phyloP scores from a whole-genome alignment of 1,140 invertebrate species.

The Drosophila baimaii region DNA sequence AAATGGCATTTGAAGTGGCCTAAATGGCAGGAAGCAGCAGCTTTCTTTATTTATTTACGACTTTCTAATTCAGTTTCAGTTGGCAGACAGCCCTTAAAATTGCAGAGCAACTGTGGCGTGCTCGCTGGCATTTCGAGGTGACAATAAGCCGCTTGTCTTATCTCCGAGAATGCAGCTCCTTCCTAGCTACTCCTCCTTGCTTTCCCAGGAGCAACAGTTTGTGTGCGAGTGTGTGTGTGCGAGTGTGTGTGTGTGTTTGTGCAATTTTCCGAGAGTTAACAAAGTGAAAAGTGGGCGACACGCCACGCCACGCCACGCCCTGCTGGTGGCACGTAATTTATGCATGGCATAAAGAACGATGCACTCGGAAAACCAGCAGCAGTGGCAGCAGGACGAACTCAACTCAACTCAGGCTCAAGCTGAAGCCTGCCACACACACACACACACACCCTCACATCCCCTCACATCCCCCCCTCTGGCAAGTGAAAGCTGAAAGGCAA shows the following conservation, averaged over 20 bases:
- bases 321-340: conserved; percentile 54
- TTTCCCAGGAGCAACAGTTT: conserved; percentile 24
- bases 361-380: conserved; percentile 36
- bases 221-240: background rate
- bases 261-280: conserved; percentile 35
- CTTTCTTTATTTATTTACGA: conserved; percentile 1
- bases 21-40: background rate
- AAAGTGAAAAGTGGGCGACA: conserved; percentile 31
- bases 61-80: conserved; percentile 1
- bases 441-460: too few relatives aligned
- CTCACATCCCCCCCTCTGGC: background rate
- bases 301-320: background rate
- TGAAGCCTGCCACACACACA: background rate
- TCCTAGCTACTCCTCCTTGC: too few relatives aligned
- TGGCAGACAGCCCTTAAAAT: conserved; percentile 4
- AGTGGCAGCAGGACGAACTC: conserved; percentile 8
- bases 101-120: background rate
- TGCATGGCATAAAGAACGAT: conserved; percentile 47
- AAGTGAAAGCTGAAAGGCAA: conserved; percentile 24
- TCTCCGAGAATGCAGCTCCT: conserved; percentile 21
- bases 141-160: conserved; percentile 36
- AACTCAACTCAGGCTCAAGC: background rate
- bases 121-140: conserved; percentile 5
- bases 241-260: conserved; percentile 7
- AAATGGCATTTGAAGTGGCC: too few relatives aligned